These are phyloP conservation scores for Andrena bucephala DNA, from an alignment of 2,888 invertebrate species.

Conservation along the genomic window DNA sequence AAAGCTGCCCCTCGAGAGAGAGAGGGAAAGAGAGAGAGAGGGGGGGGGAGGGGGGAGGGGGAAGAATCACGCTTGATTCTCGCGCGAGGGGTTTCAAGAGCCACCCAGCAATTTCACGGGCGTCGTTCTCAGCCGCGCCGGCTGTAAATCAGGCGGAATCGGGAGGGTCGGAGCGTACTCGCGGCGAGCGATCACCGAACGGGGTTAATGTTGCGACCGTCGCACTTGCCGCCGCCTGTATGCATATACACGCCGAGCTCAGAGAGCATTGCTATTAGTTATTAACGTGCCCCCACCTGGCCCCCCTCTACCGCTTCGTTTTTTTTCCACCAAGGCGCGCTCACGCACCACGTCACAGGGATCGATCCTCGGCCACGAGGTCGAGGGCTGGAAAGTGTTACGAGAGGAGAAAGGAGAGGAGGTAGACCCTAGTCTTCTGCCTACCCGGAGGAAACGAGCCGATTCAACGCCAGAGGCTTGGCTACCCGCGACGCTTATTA, in stretches of 20 bases:
- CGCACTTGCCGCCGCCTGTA: conserved; percentile 24
- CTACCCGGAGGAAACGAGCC: conserved; percentile 49
- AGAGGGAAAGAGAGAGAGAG: background rate
- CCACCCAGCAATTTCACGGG: conserved; percentile 22
- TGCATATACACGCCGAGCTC: background rate
- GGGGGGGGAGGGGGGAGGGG: too few species aligned
- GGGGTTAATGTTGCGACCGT: conserved; percentile 35
- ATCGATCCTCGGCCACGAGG: conserved; percentile 75
- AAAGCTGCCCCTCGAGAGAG: background rate
- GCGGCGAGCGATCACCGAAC: background rate
- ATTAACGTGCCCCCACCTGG: conserved; percentile 62
- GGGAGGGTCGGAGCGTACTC: background rate
- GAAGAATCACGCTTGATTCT: background rate
- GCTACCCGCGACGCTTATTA: conserved; percentile 43
- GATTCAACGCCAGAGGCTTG: conserved; percentile 49
- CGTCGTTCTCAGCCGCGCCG: conserved; percentile 19
- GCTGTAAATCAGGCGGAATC: conserved; percentile 39
- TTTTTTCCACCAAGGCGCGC: conserved; percentile 69
- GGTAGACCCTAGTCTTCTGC: conserved; percentile 32
- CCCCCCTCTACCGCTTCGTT: conserved; percentile 25
- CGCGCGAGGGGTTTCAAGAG: conserved; percentile 10
- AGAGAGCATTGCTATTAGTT: conserved; percentile 68
- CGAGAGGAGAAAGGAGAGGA: conserved; percentile 57
- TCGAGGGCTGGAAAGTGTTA: conserved; percentile 74
- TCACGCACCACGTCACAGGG: conserved; percentile 73